A percentile compares a stretch with the other conserved stretches of the same genome.
phyloP scores from a whole-genome alignment of 2,797 vertebrate genomes.

The Erethizon dorsatum region DNA sequence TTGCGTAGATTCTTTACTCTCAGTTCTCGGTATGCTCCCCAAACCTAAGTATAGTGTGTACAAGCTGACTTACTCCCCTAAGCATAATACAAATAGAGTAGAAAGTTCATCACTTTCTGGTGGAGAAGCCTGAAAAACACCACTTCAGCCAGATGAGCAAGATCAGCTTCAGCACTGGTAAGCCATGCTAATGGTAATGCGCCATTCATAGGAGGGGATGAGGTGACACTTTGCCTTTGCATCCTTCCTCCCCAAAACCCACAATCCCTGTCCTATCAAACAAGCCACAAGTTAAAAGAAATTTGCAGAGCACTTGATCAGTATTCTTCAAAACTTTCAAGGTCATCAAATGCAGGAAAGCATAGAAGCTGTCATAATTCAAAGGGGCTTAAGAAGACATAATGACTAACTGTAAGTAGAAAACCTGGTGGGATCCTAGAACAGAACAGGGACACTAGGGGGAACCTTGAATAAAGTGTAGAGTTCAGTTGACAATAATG shows the following conservation, averaged over 20 bases:
- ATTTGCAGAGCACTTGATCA: not conserved
- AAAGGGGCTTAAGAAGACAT: not conserved
- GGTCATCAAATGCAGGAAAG: not conserved
- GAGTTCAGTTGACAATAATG: not conserved
- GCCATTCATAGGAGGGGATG: not conserved
- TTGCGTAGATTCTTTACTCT: not conserved
- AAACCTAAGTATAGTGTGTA: not conserved
- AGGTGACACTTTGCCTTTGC: not conserved
- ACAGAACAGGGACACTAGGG: not conserved
- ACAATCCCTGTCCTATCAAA: too few relatives aligned
- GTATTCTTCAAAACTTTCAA: not conserved
- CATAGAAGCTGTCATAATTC: not conserved
- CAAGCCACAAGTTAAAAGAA: not conserved
- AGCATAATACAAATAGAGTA: not conserved
- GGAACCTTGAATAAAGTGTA: not conserved
- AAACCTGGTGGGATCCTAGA: too few relatives aligned
- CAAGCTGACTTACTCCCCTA: not conserved
- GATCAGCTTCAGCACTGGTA: not conserved
- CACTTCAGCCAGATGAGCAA: not conserved
- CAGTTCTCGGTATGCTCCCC: too few relatives aligned
- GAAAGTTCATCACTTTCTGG: not conserved
- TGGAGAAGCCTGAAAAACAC: not conserved
- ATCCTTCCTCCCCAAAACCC: not conserved
- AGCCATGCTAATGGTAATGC: not conserved
- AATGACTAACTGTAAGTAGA: not conserved